phyloP scores from a whole-genome alignment of 2,113 vertebrate species.

The Colossoma macropomum region DNA sequence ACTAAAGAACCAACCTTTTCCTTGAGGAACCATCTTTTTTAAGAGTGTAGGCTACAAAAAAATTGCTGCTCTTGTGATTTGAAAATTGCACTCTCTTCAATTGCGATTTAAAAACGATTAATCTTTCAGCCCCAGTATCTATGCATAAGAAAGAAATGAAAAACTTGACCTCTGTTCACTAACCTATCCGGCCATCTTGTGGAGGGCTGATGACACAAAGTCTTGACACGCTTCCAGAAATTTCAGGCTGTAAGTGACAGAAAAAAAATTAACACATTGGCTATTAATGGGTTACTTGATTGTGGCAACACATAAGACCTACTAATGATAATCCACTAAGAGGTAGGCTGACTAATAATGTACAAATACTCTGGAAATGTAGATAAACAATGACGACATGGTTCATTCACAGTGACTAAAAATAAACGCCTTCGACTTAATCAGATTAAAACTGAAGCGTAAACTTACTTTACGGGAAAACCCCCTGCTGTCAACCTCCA shows the following conservation, averaged over 20 bases:
- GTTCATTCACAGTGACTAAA: not conserved
- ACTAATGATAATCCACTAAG: not conserved
- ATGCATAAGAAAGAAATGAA: not conserved
- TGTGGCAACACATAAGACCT: not conserved
- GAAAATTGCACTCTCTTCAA: no score
- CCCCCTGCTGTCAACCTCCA: constrained; percentile 65
- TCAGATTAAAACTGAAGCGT: not conserved
- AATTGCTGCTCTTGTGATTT: no score
- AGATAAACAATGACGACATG: not conserved
- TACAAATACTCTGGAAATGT: not conserved
- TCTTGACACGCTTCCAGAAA: constrained; percentile 66
- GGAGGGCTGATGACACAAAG: constrained; percentile 84
- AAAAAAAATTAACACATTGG: not conserved
- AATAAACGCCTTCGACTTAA: not conserved
- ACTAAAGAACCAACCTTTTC: no score
- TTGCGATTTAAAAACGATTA: no score
- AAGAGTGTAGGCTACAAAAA: no score
- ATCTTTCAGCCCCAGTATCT: no score
- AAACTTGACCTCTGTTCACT: constrained; percentile 51
- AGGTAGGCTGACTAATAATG: not conserved
- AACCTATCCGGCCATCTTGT: constrained; percentile 83
- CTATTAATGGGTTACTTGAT: not conserved
- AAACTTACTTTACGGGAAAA: constrained; percentile 71
- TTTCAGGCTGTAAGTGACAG: constrained; percentile 70
- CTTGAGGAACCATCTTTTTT: no score